phyloP scores from a whole-genome alignment of 2,797 vertebrate genomes.

The Eulemur mongoz region DNA sequence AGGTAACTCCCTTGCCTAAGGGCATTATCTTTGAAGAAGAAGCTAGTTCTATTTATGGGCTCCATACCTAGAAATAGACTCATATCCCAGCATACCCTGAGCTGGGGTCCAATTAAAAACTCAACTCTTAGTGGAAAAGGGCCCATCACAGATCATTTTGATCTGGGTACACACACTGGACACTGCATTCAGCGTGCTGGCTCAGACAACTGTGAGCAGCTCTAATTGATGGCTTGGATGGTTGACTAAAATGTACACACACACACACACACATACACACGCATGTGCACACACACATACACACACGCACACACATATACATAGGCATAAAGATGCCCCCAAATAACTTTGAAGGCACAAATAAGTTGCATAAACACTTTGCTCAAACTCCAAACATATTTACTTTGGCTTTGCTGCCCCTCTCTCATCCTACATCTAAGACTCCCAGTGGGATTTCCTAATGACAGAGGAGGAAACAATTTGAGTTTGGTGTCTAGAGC shows the following conservation, averaged over 20 bases:
- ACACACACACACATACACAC: accelerated
- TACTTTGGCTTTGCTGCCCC: neutral
- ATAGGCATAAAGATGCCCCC: neutral
- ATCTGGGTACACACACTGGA: neutral
- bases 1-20: neutral
- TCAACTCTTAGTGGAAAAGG: neutral
- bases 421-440: neutral
- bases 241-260: neutral
- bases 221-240: neutral
- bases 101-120: neutral
- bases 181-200: neutral
- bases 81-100: neutral
- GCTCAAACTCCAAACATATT: neutral
- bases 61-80: neutral
- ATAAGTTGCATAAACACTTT: neutral
- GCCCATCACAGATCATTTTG: neutral
- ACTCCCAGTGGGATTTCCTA: neutral
- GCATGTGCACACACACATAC: too few species aligned
- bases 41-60: neutral
- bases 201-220: neutral
- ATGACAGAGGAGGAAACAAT: neutral
- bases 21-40: neutral
- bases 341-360: neutral
- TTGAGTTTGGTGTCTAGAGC: neutral
- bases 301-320: neutral